These are phyloP conservation scores for Thera britannica DNA, from an alignment of 2,888 invertebrate genomes.

Conservation along the genomic window DNA sequence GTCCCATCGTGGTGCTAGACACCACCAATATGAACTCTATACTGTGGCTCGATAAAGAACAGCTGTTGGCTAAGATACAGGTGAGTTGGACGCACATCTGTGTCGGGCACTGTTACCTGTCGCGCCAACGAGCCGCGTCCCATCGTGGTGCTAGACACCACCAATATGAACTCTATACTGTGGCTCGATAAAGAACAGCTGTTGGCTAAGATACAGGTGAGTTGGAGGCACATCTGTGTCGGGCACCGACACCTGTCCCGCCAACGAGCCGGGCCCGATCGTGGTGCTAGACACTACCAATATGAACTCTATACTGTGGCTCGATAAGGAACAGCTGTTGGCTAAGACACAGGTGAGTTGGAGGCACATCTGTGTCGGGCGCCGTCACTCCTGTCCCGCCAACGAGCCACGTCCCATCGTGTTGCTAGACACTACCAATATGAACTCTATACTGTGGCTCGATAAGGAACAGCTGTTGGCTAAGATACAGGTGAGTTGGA, in stretches of 20 bases:
- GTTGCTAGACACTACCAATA: conserved; percentile 96
- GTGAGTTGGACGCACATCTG: conserved; percentile 43
- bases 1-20: conserved; percentile 94
- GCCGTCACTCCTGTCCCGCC: too few species aligned
- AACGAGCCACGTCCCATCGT: conserved; percentile 90
- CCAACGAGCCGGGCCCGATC: conserved; percentile 88
- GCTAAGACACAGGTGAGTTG: conserved; percentile 71
- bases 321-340: conserved; percentile 87
- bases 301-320: conserved; percentile 97
- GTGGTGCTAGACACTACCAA: conserved; percentile 96
- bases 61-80: conserved; percentile 74
- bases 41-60: conserved; percentile 93
- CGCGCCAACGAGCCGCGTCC: conserved; percentile 88
- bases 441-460: conserved; percentile 98
- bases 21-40: conserved; percentile 98
- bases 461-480: conserved; percentile 86
- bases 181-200: conserved; percentile 92
- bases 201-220: conserved; percentile 73
- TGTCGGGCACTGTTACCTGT: conserved; percentile 90
- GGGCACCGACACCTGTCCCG: conserved; percentile 93
- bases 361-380: not conserved
- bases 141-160: conserved; percentile 96
- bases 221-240: not conserved
- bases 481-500: conserved; percentile 84
- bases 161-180: conserved; percentile 97